phyloP scores from a whole-genome alignment of 2,113 vertebrate genomes.

The Lates calcarifer region DNA sequence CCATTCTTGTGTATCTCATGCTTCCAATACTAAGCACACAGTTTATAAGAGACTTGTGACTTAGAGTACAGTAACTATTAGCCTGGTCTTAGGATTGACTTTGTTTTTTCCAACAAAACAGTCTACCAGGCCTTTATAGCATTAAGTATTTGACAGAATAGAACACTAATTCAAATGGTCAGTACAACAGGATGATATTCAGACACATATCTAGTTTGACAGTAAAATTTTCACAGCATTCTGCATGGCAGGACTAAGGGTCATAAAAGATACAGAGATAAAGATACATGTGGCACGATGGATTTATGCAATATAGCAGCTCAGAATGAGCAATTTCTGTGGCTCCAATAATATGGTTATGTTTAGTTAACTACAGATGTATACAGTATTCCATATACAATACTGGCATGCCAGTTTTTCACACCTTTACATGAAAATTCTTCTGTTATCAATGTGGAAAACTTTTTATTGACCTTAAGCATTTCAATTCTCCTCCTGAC shows the following conservation, averaged over 20 bases:
- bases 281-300: neutral
- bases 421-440: neutral
- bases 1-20: constrained; percentile 39
- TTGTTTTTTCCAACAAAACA: constrained; percentile 34
- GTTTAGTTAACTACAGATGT: neutral
- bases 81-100: neutral
- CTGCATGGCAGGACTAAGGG: neutral
- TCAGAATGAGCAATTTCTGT: neutral
- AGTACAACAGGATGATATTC: constrained; percentile 7
- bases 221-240: constrained; percentile 42
- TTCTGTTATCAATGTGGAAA: neutral
- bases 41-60: constrained; percentile 79
- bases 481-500: constrained; percentile 8
- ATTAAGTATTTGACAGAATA: neutral
- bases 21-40: constrained; percentile 33
- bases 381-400: neutral
- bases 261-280: constrained; percentile 48
- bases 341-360: neutral
- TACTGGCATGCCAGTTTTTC: neutral
- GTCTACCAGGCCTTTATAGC: neutral
- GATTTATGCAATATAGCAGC: neutral
- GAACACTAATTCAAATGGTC: constrained; percentile 32
- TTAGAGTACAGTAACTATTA: constrained; percentile 60
- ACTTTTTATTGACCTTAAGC: neutral
- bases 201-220: constrained; percentile 41